Conservation (phyloP, 2,113 vertebrate species). For the Etia nguti region DNA sequence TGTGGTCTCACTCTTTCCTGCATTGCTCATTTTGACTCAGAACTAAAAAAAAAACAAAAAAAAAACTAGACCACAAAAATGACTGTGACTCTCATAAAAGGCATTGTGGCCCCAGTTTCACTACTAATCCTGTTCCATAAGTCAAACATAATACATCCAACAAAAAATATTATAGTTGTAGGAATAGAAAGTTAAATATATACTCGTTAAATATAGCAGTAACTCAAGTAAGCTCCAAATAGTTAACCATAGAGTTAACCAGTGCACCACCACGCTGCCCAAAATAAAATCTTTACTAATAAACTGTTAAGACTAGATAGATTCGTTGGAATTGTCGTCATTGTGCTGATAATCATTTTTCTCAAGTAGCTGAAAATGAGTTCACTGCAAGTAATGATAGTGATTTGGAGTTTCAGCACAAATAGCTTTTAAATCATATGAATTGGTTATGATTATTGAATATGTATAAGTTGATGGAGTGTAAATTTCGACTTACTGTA, state of each 20-base stretch:
- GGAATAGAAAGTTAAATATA: not conserved
- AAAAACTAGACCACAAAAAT: not conserved
- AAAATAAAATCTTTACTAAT: not conserved
- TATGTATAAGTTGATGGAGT: not conserved
- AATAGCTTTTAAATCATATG: not conserved
- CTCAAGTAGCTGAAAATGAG: not conserved
- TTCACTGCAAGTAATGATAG: not conserved
- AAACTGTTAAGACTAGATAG: not conserved
- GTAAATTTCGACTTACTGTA: not conserved
- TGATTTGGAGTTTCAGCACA: not conserved
- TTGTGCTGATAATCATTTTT: slow-evolving; percentile 57
- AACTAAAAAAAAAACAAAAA: not conserved
- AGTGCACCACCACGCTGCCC: not conserved
- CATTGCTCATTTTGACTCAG: not conserved
- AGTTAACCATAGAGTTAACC: not conserved
- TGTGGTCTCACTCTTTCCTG: not conserved
- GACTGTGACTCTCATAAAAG: not conserved
- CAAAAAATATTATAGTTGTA: not conserved
- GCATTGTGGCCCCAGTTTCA: not conserved
- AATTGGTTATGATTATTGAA: not conserved
- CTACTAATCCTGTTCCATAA: not conserved
- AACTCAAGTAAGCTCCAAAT: not conserved
- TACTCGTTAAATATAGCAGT: not conserved
- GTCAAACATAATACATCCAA: not conserved
- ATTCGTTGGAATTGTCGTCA: not conserved